Evolutionary conservation across 2,888 invertebrate genomes (phyloP).

Genomic region (Invenusta paracnida): DNA sequence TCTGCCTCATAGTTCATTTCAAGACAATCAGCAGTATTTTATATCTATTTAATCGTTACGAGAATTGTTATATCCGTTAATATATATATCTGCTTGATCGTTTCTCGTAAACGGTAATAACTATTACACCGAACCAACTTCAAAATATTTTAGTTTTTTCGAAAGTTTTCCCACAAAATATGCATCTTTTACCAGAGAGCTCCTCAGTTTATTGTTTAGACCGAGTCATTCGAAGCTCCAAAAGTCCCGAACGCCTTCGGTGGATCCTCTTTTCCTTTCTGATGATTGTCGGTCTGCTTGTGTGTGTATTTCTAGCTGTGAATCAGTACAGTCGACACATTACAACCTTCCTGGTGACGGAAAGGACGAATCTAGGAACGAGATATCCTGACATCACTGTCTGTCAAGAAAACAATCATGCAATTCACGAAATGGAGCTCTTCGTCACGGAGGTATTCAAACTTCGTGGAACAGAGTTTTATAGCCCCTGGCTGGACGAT

Average conservation of each 20-base stretch:
- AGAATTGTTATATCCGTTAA: too few relatives aligned
- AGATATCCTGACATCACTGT: not conserved
- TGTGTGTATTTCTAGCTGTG: not conserved
- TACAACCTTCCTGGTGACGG: not conserved
- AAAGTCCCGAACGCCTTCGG: not conserved
- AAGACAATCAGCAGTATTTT: too few relatives aligned
- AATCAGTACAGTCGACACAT: not conserved
- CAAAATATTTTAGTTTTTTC: too few relatives aligned
- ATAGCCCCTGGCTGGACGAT: not conserved
- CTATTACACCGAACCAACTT: too few relatives aligned
- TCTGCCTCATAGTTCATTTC: too few relatives aligned
- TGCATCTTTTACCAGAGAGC: not conserved
- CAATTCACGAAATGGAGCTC: not conserved
- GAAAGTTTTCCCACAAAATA: not conserved
- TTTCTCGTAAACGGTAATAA: too few relatives aligned
- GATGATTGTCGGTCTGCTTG: not conserved
- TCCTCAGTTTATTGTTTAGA: not conserved
- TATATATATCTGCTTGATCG: too few relatives aligned
- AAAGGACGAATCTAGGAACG: not conserved
- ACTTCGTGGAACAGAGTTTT: not conserved
- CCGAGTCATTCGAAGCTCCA: not conserved
- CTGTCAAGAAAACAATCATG: not conserved
- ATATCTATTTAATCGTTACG: too few relatives aligned
- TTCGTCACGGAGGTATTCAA: not conserved
- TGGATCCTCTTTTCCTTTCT: not conserved